These are phyloP conservation scores for Sarcophaga variegata DNA, from an alignment of 2,888 invertebrate species.

Conservation along the genomic window DNA sequence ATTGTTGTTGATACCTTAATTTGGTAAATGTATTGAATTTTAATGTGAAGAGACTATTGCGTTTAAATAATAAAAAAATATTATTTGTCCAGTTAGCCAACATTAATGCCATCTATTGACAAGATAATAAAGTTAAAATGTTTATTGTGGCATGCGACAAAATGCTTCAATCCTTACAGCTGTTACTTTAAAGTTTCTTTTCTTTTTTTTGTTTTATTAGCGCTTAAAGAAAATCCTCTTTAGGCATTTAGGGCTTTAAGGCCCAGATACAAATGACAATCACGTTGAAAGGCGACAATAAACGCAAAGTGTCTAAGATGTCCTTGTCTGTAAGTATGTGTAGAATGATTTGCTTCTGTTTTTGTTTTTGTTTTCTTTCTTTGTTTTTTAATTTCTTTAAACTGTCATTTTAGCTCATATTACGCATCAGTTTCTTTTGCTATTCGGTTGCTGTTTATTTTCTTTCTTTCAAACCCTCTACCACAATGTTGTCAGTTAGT, in stretches of 20 bases:
- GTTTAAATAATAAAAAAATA: slow-evolving; percentile 18
- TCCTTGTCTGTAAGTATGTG: slow-evolving; percentile 20
- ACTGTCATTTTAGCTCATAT: slow-evolving; percentile 43
- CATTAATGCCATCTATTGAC: slow-evolving; percentile 48
- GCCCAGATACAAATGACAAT: slow-evolving; percentile 43
- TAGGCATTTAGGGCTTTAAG: slow-evolving; percentile 27
- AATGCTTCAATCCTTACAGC: not conserved
- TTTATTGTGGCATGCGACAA: not conserved
- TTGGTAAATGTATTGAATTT: not conserved
- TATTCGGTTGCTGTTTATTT: not conserved
- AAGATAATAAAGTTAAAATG: slow-evolving; percentile 36
- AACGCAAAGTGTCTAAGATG: slow-evolving; percentile 35
- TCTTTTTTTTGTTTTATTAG: not conserved
- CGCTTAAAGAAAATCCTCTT: slow-evolving; percentile 41
- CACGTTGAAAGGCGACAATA: slow-evolving; percentile 51
- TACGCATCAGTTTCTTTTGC: slow-evolving; percentile 22
- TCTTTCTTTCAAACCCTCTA: slow-evolving; percentile 12
- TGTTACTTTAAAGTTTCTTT: slow-evolving; percentile 10
- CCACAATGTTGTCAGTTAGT: slow-evolving; percentile 41
- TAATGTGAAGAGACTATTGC: not conserved
- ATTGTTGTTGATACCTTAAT: not conserved
- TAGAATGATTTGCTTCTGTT: not conserved
- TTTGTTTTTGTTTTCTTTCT: not conserved
- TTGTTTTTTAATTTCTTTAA: slow-evolving; percentile 39
- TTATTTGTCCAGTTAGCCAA: slow-evolving; percentile 3